phyloP scores from a whole-genome alignment of 2,113 vertebrate genomes.

The Urocynchramus pylzowi region DNA sequence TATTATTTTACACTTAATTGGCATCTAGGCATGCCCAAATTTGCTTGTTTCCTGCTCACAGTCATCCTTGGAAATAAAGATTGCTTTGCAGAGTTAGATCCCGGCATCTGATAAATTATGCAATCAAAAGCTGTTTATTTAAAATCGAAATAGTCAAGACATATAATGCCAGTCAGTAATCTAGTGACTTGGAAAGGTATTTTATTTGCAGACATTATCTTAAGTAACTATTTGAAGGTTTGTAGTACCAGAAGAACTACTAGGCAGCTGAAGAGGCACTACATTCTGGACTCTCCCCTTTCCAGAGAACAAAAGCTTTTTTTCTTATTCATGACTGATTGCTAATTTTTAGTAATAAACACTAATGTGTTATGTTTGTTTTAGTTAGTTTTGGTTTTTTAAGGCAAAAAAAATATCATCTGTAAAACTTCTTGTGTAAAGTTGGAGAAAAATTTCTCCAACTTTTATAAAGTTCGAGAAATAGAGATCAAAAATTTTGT shows the following conservation, averaged over 20 bases:
- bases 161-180: neutral
- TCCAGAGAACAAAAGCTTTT: neutral
- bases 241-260: neutral
- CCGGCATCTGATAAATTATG: neutral
- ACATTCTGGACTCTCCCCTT: neutral
- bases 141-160: neutral
- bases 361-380: neutral
- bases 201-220: neutral
- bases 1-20: neutral
- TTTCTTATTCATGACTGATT: neutral
- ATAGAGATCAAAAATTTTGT: neutral
- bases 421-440: neutral
- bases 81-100: neutral
- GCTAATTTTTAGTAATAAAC: neutral
- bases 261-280: neutral
- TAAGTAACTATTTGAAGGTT: neutral
- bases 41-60: neutral
- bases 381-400: neutral
- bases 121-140: neutral
- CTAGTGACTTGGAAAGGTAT: neutral
- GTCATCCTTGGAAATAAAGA: neutral
- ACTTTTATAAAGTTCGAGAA: too few relatives aligned
- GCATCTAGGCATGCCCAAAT: neutral
- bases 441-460: neutral
- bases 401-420: neutral